Base-by-base conservation (phyloP, 2,888 invertebrate genomes). In the Eupithecia centaureata region DNA sequence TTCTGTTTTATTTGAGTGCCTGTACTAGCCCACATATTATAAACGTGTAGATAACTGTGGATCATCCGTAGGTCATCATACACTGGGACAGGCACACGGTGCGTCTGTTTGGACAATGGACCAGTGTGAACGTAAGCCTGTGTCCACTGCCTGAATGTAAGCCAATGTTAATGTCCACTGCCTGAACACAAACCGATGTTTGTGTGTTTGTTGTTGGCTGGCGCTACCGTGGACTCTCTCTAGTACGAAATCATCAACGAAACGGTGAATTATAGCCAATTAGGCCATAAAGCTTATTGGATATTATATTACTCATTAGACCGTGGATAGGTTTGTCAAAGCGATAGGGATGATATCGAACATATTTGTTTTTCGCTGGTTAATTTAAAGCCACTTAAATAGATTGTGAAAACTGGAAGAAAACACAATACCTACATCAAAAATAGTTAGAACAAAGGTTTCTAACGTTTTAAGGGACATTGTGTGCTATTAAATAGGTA, bases 51-150 rank as follows among this genome's bases (percentile, higher is more conserved):
- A 25, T 51, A 51, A 25, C 12, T 25, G 13, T 51, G 7, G 12
- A 52, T 27, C 52, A 52, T 27, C 15, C 52, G 5, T 15, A 52
- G 25, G 27, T 27, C 52, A 25, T 52, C 27, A 47, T 47, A 10
- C 47, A 12, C 10, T 18, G 42, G 42, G 42, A 42, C 42, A 18
- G 10, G 18, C 18, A 42, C 30, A 56, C 30, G 18, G 28, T 32
- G 32, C 18, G 30, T 4, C 57, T 59, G 42, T 65, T 57, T 61
- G 27, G n/a, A 63, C 56, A 60, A 22, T 38, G 54, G 13, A 63
- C 62, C 54, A 38, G 35, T 35, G 27, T n/a, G 30, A 18, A 56
- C 18, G 27, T 47, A n/a, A 54, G 54, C 54, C 54, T 28, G 13
- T 54, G 54, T 13, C 15, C 35, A 35, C 35, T 35, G 35, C 35